Percentiles rank a stretch among this genome's conserved stretches.
phyloP scores from a whole-genome alignment of 2,797 vertebrate species.

The Varecia variegata region DNA sequence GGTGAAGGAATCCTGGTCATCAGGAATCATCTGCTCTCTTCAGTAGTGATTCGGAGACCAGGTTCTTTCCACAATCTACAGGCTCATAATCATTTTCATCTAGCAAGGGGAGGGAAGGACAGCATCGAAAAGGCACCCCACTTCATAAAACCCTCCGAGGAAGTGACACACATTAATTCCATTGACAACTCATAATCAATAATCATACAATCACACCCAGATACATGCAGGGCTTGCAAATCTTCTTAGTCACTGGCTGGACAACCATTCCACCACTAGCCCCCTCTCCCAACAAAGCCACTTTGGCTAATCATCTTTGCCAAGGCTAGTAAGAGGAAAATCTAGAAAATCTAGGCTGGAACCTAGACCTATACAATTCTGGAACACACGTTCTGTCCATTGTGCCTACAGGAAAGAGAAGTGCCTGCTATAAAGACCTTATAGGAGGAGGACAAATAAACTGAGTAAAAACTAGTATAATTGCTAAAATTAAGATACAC shows the following conservation, averaged over 20 bases:
- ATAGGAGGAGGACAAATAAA: background rate
- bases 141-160: background rate
- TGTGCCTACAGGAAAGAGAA: background rate
- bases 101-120: background rate
- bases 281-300: background rate
- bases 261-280: background rate
- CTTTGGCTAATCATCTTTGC: background rate
- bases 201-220: background rate
- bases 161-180: background rate
- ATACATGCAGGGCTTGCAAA: background rate
- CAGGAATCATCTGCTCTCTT: background rate
- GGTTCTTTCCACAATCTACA: background rate
- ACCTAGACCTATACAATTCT: background rate
- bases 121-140: background rate
- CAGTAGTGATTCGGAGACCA: background rate
- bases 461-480: background rate
- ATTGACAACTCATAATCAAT: background rate
- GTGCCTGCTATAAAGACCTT: background rate
- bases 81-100: background rate
- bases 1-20: background rate
- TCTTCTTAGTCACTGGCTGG: background rate
- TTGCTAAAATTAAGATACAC: background rate
- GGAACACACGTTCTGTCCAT: background rate
- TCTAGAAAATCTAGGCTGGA: background rate
- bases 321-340: background rate